Conservation (phyloP, 2,888 invertebrate species). For the Pseudanteris insignis region DNA sequence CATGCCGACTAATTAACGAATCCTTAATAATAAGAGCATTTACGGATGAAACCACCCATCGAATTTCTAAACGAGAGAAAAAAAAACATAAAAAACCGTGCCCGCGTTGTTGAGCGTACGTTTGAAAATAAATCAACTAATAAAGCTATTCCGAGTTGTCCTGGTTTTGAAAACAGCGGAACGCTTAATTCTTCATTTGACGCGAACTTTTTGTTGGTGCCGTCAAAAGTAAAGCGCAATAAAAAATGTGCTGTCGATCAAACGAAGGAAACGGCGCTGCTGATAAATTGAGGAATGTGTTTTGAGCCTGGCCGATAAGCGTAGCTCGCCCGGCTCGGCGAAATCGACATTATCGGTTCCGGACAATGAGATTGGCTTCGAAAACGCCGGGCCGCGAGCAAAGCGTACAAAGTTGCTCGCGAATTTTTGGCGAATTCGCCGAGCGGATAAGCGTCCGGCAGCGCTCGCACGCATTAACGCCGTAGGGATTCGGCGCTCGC, state of each 20-base stretch:
- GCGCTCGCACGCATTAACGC: slow-evolving; percentile 38
- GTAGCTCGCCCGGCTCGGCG: slow-evolving; percentile 12
- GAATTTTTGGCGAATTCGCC: slow-evolving; percentile 22
- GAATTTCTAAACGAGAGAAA: no score
- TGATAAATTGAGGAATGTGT: slow-evolving; percentile 39
- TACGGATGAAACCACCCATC: not conserved
- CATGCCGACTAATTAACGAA: no score
- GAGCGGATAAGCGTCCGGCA: slow-evolving; percentile 25
- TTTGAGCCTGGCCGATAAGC: slow-evolving; percentile 30
- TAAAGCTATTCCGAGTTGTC: slow-evolving; percentile 5
- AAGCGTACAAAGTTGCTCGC: slow-evolving; percentile 11
- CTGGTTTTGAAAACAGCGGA: not conserved
- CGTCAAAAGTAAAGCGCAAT: slow-evolving; percentile 32
- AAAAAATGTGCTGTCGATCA: slow-evolving; percentile 39
- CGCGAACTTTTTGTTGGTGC: slow-evolving; percentile 16
- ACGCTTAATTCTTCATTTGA: slow-evolving; percentile 17
- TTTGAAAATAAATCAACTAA: slow-evolving; percentile 15
- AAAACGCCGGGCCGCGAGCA: slow-evolving; percentile 24
- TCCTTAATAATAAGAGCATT: no score
- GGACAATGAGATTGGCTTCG: slow-evolving; percentile 35
- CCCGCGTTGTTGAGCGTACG: no score
- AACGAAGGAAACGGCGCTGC: slow-evolving; percentile 29
- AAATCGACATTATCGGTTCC: slow-evolving; percentile 36
- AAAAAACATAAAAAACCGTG: not conserved
- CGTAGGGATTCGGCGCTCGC: slow-evolving; percentile 33